A percentile compares a stretch with the other conserved stretches of the same genome.
Evolutionary conservation across 64 coral and sea anemone species (phyloP).

Genomic region (Montipora foliosa): DNA sequence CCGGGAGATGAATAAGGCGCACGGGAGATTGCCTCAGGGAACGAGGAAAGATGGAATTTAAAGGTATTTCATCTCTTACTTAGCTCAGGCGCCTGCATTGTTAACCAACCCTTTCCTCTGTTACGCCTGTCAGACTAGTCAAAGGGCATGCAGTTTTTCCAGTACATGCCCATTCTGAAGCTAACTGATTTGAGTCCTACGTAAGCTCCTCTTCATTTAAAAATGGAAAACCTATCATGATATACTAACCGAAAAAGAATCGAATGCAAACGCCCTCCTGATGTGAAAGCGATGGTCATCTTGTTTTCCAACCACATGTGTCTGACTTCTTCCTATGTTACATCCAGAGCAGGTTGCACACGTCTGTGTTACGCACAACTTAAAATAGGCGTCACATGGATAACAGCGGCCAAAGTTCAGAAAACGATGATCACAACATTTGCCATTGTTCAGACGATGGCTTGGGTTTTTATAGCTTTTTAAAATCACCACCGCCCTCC

Average conservation of each 20-base stretch:
- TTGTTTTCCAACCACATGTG: slow-evolving; percentile 29
- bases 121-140: too few species aligned
- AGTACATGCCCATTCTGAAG: too few species aligned
- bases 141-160: too few species aligned
- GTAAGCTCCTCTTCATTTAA: too few species aligned
- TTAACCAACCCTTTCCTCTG: too few species aligned
- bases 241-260: slow-evolving; percentile 50
- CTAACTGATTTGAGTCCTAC: too few species aligned
- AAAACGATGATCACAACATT: slow-evolving; percentile 64
- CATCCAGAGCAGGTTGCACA: background rate
- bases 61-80: too few species aligned
- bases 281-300: slow-evolving; percentile 35
- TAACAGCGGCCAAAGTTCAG: slow-evolving; percentile 38
- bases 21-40: too few species aligned
- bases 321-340: slow-evolving; percentile 47
- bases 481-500: slow-evolving; percentile 49
- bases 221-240: background rate
- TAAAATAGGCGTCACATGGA: slow-evolving; percentile 73
- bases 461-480: slow-evolving; percentile 76
- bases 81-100: too few species aligned
- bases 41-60: too few species aligned
- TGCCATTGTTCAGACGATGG: slow-evolving; percentile 58
- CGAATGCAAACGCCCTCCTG: slow-evolving; percentile 34
- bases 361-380: slow-evolving; percentile 61
- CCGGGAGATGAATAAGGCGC: too few species aligned